phyloP scores from a whole-genome alignment of 1,140 invertebrate species.

The Sitophilus oryzae region DNA sequence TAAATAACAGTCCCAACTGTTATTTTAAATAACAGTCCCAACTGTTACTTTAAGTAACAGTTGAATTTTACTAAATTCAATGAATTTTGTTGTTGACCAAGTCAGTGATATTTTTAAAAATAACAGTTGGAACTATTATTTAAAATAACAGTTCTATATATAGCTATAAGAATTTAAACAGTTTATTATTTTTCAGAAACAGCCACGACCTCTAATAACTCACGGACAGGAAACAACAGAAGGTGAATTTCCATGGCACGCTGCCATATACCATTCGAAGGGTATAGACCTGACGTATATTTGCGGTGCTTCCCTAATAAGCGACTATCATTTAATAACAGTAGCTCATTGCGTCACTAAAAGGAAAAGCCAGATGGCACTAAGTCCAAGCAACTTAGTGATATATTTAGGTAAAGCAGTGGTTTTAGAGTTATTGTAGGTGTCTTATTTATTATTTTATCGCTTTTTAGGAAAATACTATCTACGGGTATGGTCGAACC shows the following conservation, averaged over 20 bases:
- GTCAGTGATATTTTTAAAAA: slow-evolving; percentile 12
- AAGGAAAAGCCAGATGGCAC: slow-evolving; percentile 28
- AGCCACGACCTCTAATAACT: slow-evolving; percentile 38
- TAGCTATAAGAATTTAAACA: not conserved
- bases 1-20: not conserved
- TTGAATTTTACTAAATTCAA: too few species aligned
- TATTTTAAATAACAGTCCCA: not conserved
- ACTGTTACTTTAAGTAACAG: not conserved
- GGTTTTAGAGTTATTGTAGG: too few species aligned
- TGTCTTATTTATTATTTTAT: too few species aligned
- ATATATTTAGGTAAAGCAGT: slow-evolving; percentile 38
- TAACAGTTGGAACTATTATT: slow-evolving; percentile 36
- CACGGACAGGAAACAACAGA: slow-evolving; percentile 38
- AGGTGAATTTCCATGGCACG: slow-evolving; percentile 41
- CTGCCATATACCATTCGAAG: slow-evolving; percentile 37
- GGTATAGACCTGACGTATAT: slow-evolving; percentile 47
- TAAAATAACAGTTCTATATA: slow-evolving; percentile 16
- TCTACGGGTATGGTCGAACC: slow-evolving; percentile 36
- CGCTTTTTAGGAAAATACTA: slow-evolving; percentile 38
- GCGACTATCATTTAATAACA: slow-evolving; percentile 66
- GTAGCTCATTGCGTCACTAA: slow-evolving; percentile 73
- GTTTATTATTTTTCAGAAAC: slow-evolving; percentile 21
- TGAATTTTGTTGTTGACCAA: too few species aligned
- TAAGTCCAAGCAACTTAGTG: slow-evolving; percentile 34
- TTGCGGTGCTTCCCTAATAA: slow-evolving; percentile 78